Evolutionary conservation across 1,140 invertebrate species (phyloP).

Genomic region (Pseudomyrmex cubaensis): DNA sequence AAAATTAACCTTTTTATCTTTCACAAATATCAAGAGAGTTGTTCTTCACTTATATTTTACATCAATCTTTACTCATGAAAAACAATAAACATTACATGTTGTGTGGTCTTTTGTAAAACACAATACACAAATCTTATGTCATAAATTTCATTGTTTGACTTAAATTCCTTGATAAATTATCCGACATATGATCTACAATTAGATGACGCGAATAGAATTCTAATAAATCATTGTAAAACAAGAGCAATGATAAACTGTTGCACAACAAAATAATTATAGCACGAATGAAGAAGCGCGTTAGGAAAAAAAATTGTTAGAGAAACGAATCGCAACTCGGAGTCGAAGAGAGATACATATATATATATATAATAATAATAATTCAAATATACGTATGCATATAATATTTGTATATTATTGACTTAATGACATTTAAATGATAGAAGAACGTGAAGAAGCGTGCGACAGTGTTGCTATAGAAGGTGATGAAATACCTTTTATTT

Average conservation of each 20-base stretch:
- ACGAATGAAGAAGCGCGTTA: slow-evolving; percentile 29
- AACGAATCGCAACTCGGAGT: slow-evolving; percentile 25
- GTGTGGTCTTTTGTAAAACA: slow-evolving; percentile 1
- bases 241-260: slow-evolving; percentile 8
- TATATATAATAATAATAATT: slow-evolving; percentile 7
- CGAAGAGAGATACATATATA: slow-evolving; percentile 1
- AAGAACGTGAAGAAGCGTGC: slow-evolving; percentile 78
- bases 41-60: neutral
- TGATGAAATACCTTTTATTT: slow-evolving; percentile 84
- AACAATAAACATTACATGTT: slow-evolving; percentile 22
- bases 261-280: neutral
- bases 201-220: neutral
- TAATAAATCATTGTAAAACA: slow-evolving; percentile 22
- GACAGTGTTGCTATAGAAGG: slow-evolving; percentile 82
- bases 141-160: slow-evolving; percentile 24
- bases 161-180: slow-evolving; percentile 31
- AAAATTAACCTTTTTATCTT: too few relatives aligned
- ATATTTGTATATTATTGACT: slow-evolving; percentile 18
- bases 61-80: slow-evolving; percentile 26
- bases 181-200: slow-evolving; percentile 9
- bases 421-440: slow-evolving; percentile 75
- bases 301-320: slow-evolving; percentile 37
- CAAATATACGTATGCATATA: slow-evolving; percentile 34
- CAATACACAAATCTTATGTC: slow-evolving; percentile 27
- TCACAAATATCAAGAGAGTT: too few relatives aligned